A percentile compares a stretch with the other conserved stretches of the same genome.
Conservation (phyloP, 2,113 vertebrate genomes). For the Fulica atra region DNA sequence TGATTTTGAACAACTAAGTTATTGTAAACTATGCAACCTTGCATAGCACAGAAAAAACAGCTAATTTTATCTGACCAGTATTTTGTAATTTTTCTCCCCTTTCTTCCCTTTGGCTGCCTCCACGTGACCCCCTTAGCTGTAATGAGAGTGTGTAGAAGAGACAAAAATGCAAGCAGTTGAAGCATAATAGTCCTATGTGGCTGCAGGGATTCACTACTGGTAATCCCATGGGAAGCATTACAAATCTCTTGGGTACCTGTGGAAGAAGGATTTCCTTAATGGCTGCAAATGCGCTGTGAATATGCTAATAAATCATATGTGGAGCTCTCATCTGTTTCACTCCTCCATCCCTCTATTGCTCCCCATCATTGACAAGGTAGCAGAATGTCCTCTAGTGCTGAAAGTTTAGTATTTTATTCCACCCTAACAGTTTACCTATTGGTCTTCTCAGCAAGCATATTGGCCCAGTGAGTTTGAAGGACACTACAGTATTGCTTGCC, state of each 20-base stretch:
- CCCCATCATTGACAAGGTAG: background rate
- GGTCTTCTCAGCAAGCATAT: background rate
- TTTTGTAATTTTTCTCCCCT: background rate
- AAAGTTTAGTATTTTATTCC: background rate
- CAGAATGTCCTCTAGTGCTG: background rate
- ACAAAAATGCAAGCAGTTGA: background rate
- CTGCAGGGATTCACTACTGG: background rate
- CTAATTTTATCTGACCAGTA: background rate
- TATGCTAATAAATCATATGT: background rate
- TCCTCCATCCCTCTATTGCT: background rate
- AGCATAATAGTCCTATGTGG: background rate
- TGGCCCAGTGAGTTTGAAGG: background rate
- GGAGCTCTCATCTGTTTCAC: background rate
- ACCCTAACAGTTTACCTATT: background rate
- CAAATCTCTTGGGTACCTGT: background rate
- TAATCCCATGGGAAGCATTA: background rate
- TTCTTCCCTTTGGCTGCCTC: background rate
- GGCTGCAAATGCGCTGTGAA: background rate
- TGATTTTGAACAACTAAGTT: background rate
- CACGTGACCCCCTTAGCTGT: background rate
- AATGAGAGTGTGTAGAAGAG: background rate
- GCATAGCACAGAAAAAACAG: background rate
- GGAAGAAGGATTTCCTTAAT: constrained; percentile 5
- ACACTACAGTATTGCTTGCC: background rate
- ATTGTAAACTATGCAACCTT: background rate